Conservation (phyloP, 2,113 vertebrate species). For the Pluvianellus socialis region DNA sequence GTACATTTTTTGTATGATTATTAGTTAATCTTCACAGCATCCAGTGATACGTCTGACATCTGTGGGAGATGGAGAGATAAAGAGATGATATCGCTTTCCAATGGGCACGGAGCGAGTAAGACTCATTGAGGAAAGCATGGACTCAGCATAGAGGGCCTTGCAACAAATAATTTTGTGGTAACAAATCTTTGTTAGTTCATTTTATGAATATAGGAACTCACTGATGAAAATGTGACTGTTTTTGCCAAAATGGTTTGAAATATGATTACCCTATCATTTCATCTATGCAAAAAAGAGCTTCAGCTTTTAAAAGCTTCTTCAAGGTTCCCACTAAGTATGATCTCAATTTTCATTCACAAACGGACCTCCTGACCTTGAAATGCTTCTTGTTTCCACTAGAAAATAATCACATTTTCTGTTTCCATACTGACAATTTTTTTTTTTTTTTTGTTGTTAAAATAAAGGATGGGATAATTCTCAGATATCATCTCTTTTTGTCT, state of each 20-base stretch:
- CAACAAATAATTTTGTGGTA: neutral
- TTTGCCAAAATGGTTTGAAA: neutral
- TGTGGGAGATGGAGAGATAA: neutral
- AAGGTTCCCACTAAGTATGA: neutral
- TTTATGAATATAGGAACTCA: neutral
- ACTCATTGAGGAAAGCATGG: neutral
- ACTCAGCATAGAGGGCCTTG: neutral
- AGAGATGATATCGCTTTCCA: neutral
- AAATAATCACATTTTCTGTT: neutral
- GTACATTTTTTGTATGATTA: neutral
- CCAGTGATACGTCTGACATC: neutral
- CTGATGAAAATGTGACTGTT: neutral
- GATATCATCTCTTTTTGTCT: neutral
- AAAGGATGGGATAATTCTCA: neutral
- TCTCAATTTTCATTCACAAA: neutral
- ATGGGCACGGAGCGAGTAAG: neutral
- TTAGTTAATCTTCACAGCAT: neutral
- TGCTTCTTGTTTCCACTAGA: neutral
- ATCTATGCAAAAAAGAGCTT: neutral
- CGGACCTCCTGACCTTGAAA: neutral
- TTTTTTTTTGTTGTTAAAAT: neutral
- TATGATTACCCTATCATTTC: neutral
- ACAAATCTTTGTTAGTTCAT: neutral
- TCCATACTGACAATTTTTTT: neutral
- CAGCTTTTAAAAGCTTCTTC: neutral